Evolutionary conservation across 2,797 vertebrate genomes (phyloP).

Genomic region (Gallinago nigripennis): DNA sequence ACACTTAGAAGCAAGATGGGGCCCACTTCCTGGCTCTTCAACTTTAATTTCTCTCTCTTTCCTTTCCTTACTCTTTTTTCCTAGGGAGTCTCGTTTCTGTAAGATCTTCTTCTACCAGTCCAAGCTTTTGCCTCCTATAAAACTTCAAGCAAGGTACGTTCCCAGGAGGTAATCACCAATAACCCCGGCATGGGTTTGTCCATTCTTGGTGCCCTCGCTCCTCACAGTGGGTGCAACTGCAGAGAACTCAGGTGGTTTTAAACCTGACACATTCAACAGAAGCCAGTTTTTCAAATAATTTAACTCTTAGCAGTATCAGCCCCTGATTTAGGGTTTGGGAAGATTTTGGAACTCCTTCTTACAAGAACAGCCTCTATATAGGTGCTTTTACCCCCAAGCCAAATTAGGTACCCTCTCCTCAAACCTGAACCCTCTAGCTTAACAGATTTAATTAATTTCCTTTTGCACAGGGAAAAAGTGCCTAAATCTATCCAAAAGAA

Average conservation of each 20-base stretch:
- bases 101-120: neutral
- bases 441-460: neutral
- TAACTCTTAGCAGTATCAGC: neutral
- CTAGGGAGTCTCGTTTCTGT: neutral
- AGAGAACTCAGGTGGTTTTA: neutral
- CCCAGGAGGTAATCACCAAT: neutral
- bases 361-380: neutral
- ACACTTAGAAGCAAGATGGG: neutral
- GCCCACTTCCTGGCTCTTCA: neutral
- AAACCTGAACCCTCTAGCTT: neutral
- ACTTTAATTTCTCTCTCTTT: neutral
- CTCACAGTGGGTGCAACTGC: neutral
- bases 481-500: neutral
- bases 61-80: neutral
- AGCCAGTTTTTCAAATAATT: neutral
- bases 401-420: neutral
- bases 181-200: accelerated
- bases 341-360: neutral
- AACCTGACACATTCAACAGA: neutral
- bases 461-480: neutral
- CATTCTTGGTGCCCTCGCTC: neutral
- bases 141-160: neutral
- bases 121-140: neutral
- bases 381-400: neutral
- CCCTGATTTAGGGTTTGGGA: neutral